Percentiles rank a stretch among this genome's conserved stretches.
Evolutionary conservation across 2,888 invertebrate genomes (phyloP).

Genomic region (Pterostichus niger): DNA sequence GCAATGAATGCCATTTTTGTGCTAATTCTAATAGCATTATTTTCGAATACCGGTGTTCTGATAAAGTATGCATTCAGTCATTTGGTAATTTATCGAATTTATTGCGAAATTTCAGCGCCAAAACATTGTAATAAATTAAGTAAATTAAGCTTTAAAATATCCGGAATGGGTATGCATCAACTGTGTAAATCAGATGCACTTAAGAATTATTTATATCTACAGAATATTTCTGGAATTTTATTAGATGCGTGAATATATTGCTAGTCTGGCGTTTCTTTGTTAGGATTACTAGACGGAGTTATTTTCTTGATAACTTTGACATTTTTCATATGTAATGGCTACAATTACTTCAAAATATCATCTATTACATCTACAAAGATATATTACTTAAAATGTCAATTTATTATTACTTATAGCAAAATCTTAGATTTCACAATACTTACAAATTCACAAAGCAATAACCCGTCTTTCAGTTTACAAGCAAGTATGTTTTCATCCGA

Average conservation of each 20-base stretch:
- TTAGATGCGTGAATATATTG: constrained; percentile 29
- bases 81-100: constrained; percentile 63
- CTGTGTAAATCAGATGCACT: constrained; percentile 60
- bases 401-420: neutral
- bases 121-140: constrained; percentile 63
- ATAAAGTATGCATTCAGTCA: constrained; percentile 54
- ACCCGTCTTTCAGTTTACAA: no score
- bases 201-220: constrained; percentile 50
- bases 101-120: constrained; percentile 62
- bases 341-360: neutral
- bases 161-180: constrained; percentile 54
- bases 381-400: constrained; percentile 3
- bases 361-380: neutral
- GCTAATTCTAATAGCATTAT: constrained; percentile 66
- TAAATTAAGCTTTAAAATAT: constrained; percentile 65
- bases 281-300: constrained; percentile 35
- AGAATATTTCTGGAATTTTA: constrained; percentile 53
- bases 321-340: constrained; percentile 42
- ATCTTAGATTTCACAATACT: neutral
- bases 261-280: constrained; percentile 3
- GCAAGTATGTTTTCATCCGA: no score
- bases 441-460: neutral
- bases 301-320: constrained; percentile 40
- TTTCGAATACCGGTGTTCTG: constrained; percentile 53
- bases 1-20: constrained; percentile 64